These are phyloP conservation scores for Rhinoptilus africanus DNA, from an alignment of 2,113 vertebrate genomes.

Conservation along the genomic window DNA sequence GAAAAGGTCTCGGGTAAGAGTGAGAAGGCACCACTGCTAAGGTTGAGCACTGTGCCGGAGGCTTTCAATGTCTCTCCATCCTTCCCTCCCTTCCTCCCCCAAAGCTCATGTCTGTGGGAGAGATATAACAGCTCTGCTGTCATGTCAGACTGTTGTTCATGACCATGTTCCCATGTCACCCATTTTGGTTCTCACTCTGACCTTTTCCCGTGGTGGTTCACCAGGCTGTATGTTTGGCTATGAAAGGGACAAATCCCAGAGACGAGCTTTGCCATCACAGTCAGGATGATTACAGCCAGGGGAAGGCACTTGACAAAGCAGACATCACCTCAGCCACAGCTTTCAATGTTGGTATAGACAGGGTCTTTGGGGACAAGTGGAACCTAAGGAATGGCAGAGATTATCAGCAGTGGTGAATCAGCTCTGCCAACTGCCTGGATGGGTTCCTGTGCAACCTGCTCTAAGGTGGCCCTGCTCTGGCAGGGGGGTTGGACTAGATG, in stretches of 20 bases:
- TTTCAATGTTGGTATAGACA: not conserved
- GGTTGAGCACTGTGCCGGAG: not conserved
- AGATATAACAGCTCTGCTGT: not conserved
- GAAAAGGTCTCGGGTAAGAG: not conserved
- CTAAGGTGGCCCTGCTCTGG: too few relatives aligned
- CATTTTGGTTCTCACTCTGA: not conserved
- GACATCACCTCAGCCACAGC: not conserved
- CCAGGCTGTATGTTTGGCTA: rapidly evolving
- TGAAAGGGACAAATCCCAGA: not conserved
- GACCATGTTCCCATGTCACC: not conserved
- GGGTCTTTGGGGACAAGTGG: not conserved
- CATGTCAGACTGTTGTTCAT: not conserved
- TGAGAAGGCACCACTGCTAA: not conserved
- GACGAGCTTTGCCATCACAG: not conserved
- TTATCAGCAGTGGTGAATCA: not conserved
- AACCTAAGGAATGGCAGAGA: not conserved
- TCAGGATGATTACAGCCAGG: not conserved
- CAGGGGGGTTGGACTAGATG: too few relatives aligned
- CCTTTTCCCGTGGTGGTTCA: not conserved
- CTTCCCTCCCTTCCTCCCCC: not conserved
- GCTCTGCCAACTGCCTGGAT: not conserved
- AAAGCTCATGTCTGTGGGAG: not conserved
- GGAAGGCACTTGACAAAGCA: not conserved
- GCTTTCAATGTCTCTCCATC: not conserved
- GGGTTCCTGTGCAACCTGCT: too few relatives aligned